phyloP scores from a whole-genome alignment of 2,888 invertebrate genomes.

The Acholoe squamosa region DNA sequence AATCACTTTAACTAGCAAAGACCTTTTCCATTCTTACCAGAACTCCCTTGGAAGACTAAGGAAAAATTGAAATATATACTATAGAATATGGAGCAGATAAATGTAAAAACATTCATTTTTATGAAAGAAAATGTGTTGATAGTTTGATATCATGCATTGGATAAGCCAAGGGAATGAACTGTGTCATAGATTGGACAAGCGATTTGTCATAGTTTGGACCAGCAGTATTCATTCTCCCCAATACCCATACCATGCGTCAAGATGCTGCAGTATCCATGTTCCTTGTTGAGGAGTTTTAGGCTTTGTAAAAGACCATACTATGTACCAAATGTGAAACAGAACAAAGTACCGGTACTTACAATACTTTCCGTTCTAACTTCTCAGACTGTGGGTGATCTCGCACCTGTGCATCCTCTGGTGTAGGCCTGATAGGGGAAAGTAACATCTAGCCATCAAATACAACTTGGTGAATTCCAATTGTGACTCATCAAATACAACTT shows the following conservation, averaged over 20 bases:
- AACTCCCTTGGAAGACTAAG: constrained; percentile 46
- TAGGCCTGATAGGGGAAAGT: not conserved
- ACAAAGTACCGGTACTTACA: constrained; percentile 39
- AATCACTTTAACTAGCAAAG: too few relatives aligned
- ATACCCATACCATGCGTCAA: constrained; percentile 9
- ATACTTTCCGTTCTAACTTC: constrained; percentile 57
- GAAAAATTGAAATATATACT: not conserved
- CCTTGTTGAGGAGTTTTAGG: not conserved
- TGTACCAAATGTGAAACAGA: not conserved
- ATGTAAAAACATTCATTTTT: too few relatives aligned
- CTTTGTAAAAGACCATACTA: not conserved
- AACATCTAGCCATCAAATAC: too few relatives aligned
- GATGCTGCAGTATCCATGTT: not conserved
- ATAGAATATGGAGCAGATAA: too few relatives aligned
- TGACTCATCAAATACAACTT: too few relatives aligned
- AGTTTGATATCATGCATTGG: too few relatives aligned
- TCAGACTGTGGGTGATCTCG: constrained; percentile 56
- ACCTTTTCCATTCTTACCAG: constrained; percentile 2
- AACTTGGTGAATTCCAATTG: not conserved
- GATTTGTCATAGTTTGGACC: not conserved
- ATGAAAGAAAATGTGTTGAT: too few relatives aligned
- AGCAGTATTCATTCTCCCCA: not conserved
- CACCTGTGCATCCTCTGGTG: constrained; percentile 36
- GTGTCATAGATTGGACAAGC: too few relatives aligned
- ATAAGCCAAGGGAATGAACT: too few relatives aligned